A percentile compares a stretch with the other conserved stretches of the same genome.
Conservation (phyloP, 2,797 vertebrate genomes). For the Peromyscus eremicus region DNA sequence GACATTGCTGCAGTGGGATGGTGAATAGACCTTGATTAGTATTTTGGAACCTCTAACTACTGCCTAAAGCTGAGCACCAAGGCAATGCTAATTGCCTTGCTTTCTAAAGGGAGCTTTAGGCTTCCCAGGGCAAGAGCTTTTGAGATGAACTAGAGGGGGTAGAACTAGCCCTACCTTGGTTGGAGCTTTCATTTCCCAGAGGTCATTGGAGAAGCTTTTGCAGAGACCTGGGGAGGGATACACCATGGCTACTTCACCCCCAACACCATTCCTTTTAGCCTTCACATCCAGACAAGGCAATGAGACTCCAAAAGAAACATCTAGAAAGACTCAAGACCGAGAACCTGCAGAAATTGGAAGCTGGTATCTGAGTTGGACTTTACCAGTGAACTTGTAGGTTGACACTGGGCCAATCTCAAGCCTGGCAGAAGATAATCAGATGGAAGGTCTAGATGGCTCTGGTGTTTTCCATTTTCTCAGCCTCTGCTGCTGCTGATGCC, state of each 20-base stretch:
- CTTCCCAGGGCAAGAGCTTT: not conserved
- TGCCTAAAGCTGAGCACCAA: not conserved
- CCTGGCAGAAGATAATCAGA: not conserved
- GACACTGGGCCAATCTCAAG: not conserved
- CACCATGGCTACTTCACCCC: accelerated
- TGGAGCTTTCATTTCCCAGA: not conserved
- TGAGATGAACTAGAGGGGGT: not conserved
- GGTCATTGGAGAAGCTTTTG: not conserved
- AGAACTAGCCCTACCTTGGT: not conserved
- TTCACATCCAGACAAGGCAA: not conserved
- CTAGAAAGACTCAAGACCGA: not conserved
- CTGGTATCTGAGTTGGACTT: not conserved
- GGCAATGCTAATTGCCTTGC: not conserved
- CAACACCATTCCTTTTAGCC: not conserved
- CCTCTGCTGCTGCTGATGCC: not conserved
- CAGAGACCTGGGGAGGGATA: not conserved
- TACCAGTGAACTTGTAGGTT: not conserved
- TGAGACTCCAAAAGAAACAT: not conserved
- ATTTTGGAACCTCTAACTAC: not conserved
- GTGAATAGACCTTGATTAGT: not conserved
- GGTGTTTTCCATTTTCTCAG: not conserved
- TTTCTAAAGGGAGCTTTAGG: not conserved
- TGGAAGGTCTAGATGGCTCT: not conserved
- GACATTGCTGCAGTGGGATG: not conserved
- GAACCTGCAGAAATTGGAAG: not conserved